phyloP scores from a whole-genome alignment of 2,888 invertebrate species.

The Pristionchus exspectatus region DNA sequence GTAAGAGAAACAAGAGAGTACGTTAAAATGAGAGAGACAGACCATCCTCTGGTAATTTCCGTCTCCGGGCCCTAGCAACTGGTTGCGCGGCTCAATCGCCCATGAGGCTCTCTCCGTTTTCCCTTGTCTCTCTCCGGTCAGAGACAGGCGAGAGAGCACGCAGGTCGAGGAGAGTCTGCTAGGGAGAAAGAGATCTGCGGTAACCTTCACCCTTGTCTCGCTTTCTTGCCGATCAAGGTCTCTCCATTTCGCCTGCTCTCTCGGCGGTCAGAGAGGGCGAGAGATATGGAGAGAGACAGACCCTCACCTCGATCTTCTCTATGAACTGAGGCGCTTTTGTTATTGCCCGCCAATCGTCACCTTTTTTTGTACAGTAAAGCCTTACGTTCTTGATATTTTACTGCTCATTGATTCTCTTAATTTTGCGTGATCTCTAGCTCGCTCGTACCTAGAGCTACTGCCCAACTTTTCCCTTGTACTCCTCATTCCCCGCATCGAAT shows the following conservation, averaged over 20 bases:
- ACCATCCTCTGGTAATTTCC: neutral
- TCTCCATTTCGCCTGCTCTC: no score
- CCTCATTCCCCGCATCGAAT: no score
- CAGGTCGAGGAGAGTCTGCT: neutral
- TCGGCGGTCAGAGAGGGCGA: no score
- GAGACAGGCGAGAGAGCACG: neutral
- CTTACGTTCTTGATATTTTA: neutral
- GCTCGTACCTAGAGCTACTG: no score
- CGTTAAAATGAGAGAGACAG: neutral
- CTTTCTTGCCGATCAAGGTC: neutral
- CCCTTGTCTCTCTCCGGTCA: neutral
- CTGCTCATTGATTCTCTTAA: neutral
- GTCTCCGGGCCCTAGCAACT: neutral
- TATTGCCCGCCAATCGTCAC: conserved; percentile 5
- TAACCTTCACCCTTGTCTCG: conserved; percentile 4
- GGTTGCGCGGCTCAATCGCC: neutral
- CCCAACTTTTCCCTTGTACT: no score
- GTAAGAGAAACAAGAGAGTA: neutral
- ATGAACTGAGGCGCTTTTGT: conserved; percentile 3
- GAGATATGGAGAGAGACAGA: no score
- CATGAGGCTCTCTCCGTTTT: neutral
- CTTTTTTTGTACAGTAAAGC: neutral
- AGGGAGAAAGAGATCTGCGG: neutral
- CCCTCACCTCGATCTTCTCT: neutral
- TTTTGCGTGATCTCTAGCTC: no score